Evolutionary conservation across 2,888 invertebrate genomes (phyloP).

Genomic region (Parochlus steinenii): DNA sequence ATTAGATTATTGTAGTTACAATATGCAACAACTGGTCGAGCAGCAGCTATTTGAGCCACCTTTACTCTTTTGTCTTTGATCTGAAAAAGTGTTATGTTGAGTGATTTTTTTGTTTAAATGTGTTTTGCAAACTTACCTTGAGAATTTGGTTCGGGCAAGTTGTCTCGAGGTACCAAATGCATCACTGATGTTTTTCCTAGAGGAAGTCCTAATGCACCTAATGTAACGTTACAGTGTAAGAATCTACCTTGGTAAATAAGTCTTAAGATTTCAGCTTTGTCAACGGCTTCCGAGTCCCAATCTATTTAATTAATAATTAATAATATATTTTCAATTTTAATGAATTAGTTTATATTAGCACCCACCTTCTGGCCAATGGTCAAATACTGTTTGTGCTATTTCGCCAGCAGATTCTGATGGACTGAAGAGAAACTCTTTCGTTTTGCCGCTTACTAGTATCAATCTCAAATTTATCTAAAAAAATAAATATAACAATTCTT

Average conservation of each 20-base stretch:
- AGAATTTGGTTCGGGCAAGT: constrained; percentile 96
- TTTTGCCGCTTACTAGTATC: constrained; percentile 97
- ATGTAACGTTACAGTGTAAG: constrained; percentile 96
- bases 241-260: constrained; percentile 99
- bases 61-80: constrained; percentile 92
- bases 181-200: constrained; percentile 97
- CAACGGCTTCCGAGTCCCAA: constrained; percentile 91
- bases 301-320: constrained; percentile 45
- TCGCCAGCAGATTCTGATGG: constrained; percentile 96
- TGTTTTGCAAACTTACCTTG: constrained; percentile 48
- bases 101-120: constrained; percentile 8
- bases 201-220: constrained; percentile 92
- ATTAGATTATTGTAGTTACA: no score
- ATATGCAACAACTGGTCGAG: constrained; percentile 83
- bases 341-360: constrained; percentile 1
- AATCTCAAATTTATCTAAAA: constrained; percentile 94
- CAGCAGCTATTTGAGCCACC: constrained; percentile 90
- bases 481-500: constrained; percentile 19
- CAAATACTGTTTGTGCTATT: constrained; percentile 97
- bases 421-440: constrained; percentile 96
- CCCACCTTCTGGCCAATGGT: constrained; percentile 97
- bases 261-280: constrained; percentile 92
- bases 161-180: constrained; percentile 99
- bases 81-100: constrained; percentile 38
- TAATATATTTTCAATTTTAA: background rate